Conservation (phyloP, 1,140 invertebrate genomes). For the Drepana arcuata region DNA sequence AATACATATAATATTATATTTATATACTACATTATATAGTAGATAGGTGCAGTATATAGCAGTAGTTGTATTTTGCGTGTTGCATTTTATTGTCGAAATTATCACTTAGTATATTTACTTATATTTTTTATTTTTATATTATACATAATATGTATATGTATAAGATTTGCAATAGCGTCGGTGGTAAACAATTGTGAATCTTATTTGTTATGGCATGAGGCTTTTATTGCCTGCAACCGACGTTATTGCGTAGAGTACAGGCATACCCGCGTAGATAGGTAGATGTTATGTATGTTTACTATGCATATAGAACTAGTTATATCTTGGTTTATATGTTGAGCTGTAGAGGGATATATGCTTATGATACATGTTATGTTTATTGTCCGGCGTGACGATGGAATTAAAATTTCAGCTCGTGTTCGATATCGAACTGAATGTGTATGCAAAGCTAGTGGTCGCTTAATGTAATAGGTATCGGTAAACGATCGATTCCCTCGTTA, state of each 20-base stretch:
- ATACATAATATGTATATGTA: neutral
- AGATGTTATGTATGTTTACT: slow-evolving; percentile 61
- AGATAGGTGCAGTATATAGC: slow-evolving; percentile 39
- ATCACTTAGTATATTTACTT: too few species aligned
- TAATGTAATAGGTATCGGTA: neutral
- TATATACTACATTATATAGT: too few species aligned
- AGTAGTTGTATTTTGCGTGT: too few species aligned
- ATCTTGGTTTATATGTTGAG: too few species aligned
- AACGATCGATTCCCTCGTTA: slow-evolving; percentile 12
- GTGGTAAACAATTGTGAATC: slow-evolving; percentile 16
- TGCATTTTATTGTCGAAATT: too few species aligned
- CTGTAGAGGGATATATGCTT: slow-evolving; percentile 35
- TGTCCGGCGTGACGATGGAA: slow-evolving; percentile 9
- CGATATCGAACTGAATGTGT: too few species aligned
- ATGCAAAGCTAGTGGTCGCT: neutral
- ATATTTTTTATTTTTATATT: too few species aligned
- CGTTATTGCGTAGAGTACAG: slow-evolving; percentile 17
- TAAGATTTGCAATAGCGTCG: slow-evolving; percentile 5
- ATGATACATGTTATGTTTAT: too few species aligned
- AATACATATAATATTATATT: too few species aligned
- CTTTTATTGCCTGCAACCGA: slow-evolving; percentile 18
- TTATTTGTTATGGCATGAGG: slow-evolving; percentile 9
- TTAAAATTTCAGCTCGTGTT: too few species aligned
- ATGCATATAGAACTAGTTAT: slow-evolving; percentile 16
- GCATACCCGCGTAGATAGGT: slow-evolving; percentile 37